These are phyloP conservation scores for Oryzias woworae DNA, from an alignment of 2,113 vertebrate genomes.

Conservation along the genomic window DNA sequence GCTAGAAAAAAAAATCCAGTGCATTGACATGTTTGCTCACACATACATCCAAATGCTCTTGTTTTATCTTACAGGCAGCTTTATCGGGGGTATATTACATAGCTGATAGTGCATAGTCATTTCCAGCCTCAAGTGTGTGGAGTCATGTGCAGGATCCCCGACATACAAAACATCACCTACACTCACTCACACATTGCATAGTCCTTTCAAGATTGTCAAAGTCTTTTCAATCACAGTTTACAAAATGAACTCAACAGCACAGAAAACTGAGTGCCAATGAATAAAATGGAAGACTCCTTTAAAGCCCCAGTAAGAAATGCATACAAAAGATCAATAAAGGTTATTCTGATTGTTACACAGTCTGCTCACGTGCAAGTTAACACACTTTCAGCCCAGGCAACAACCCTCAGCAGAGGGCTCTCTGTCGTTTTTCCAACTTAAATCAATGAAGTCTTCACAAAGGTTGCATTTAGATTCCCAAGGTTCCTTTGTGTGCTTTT, in stretches of 20 bases:
- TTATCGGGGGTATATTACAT: conserved; percentile 17
- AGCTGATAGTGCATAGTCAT: conserved; percentile 51
- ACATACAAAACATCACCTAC: conserved; percentile 47
- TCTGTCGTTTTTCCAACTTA: conserved; percentile 40
- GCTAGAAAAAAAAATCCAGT: conserved; percentile 20
- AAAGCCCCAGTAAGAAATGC: conserved; percentile 38
- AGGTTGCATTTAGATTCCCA: conserved; percentile 23
- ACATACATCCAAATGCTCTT: conserved; percentile 21
- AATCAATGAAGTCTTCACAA: conserved; percentile 40
- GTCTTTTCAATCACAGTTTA: conserved; percentile 74
- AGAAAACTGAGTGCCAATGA: conserved; percentile 57
- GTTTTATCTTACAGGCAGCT: conserved; percentile 43
- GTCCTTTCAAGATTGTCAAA: conserved; percentile 79
- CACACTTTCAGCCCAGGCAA: conserved; percentile 2
- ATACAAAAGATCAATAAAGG: conserved; percentile 46
- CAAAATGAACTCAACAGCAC: conserved; percentile 43
- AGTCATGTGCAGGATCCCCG: conserved; percentile 54
- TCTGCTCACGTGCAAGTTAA: conserved; percentile 28
- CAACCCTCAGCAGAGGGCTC: conserved; percentile 7
- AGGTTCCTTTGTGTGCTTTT: conserved; percentile 44
- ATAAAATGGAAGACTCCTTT: conserved; percentile 76
- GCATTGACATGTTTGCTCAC: conserved; percentile 36
- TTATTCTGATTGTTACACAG: conserved; percentile 73
- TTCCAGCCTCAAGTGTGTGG: conserved; percentile 47
- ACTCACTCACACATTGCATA: conserved; percentile 66